Base-by-base conservation (phyloP, 1,140 invertebrate species). In the Brachionus rubens region DNA sequence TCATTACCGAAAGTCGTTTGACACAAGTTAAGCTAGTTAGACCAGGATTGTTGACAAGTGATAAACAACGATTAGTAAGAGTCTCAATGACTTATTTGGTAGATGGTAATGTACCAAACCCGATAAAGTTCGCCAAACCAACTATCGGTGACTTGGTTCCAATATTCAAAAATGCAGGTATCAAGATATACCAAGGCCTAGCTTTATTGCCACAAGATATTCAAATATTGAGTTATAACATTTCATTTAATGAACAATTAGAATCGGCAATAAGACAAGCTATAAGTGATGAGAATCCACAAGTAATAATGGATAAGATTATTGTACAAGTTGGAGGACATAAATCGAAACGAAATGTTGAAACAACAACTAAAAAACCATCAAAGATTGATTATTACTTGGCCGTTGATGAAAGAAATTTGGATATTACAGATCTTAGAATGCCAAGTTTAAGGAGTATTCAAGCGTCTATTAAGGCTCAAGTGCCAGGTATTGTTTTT, bases 401-500 rank as follows among this genome's bases (percentile, higher is more conserved):
- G 19, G 59, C 36, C 4, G 41, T 65, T 2, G 43, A 28, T 65
- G 36, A 65, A 10, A 6, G 43, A n/a, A 28, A 41, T 12, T 65
- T 65, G n/a, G 59, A 65, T 65, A 28, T 65, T 12, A 24, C 19
- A 65, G 59, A 65, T 46, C 28, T 65, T 12, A 41, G 19, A 41
- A 43, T 5, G 24, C 59, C 59, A 43, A 65, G 19, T 65, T 1
- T n/a, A 19, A 41, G 41, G 5, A 24, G n/a, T 24, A 24, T 65
- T 1, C 59, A 65, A 65, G 21, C 19, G 12, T 24, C 33, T 16
- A 65, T 65, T 14, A 65, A 24, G n/a, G 33, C 59, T 26, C 59
- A 65, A 65, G 59, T 65, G 40, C 59, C 59, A 43, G 59, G 41
- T 65, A 36, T 43, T 65, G 36, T 24, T 28, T 65, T 65, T 65